Evolutionary conservation across 2,888 invertebrate genomes (phyloP), one percentile per base, ranked within the genome.

Genomic region (Hirtodrosophila confusa): DNA sequence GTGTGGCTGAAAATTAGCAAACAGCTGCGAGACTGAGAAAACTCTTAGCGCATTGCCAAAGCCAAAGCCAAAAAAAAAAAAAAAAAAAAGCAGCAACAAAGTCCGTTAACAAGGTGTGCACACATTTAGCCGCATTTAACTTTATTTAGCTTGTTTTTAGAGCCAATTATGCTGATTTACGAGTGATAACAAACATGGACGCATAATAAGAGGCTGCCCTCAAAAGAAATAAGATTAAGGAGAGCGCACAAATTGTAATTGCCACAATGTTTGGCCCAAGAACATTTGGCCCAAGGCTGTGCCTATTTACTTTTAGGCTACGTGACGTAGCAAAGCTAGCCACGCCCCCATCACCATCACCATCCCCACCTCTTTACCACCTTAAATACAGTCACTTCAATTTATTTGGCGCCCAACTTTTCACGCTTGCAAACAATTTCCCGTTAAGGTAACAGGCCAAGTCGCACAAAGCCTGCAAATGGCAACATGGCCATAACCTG

Each of bases 341-440:
- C 31, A 31, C 31, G 31, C 31, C 31, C 31, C 7, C 9, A 31
- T 17, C 8, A 4, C 31, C 31, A 4, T 27, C 3, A 1, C 27
- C 31, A 7, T 1, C 8, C 31, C 9, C 31, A 31, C 31, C 17
- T 17, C 17, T 17, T 17, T 17, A 4, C 7, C 31, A 9, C 7
- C 31, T 9, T 31, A 31, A 31, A 36, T 11, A 29, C 35, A 39
- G 27, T 45, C 43, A 51, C 48, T 57, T 40, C 43, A 62, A 67
- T 75, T 68, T 69, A 60, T 67, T 62, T 65, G 50, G 50, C 11
- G 50, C 27, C 27, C 27, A 45, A 63, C 71, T 60, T 75, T 79
- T 79, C 73, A 79, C 79, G 79, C 73, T 58, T 55, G 53, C 69
- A 58, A 67, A 68, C 62, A 56, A 67, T 65, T 70, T 78, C 49